Evolutionary conservation across 2,888 invertebrate genomes (phyloP).

Genomic region (Keiferia lycopersicella): DNA sequence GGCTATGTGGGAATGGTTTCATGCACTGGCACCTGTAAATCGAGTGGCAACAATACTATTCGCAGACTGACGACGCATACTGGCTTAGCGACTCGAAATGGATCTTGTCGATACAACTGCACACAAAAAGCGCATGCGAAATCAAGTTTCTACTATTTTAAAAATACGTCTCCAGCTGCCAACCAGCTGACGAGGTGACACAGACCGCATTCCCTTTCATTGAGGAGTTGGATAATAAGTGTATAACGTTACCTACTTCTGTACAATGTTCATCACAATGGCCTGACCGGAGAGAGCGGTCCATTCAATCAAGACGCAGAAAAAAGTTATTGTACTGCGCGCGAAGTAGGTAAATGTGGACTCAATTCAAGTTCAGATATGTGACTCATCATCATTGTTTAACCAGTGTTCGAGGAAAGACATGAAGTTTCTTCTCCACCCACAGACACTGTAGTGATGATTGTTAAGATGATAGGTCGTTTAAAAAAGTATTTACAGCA

Average conservation of each 20-base stretch:
- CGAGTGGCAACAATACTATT: too few relatives aligned
- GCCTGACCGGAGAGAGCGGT: constrained; percentile 34
- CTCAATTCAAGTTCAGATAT: neutral
- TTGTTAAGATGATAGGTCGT: too few relatives aligned
- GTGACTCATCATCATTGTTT: too few relatives aligned
- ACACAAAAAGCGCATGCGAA: too few relatives aligned
- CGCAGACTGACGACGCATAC: neutral
- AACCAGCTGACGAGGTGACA: neutral
- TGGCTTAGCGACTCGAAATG: too few relatives aligned
- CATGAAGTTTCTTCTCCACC: too few relatives aligned
- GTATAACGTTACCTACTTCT: constrained; percentile 19
- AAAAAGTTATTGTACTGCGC: neutral
- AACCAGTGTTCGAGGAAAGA: too few relatives aligned
- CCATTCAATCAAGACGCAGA: constrained; percentile 37
- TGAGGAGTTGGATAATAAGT: constrained; percentile 25
- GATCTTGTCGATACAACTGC: too few relatives aligned
- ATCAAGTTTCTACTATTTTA: neutral
- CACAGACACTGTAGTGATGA: too few relatives aligned
- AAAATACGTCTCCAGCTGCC: neutral
- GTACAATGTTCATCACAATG: constrained; percentile 14
- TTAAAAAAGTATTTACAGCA: too few relatives aligned
- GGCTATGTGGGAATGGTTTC: too few relatives aligned
- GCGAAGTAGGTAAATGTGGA: neutral
- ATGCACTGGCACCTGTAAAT: too few relatives aligned
- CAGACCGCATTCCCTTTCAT: constrained; percentile 29